Evolutionary conservation across 2,797 vertebrate species (phyloP).

Genomic region (Tragopan temminckii): DNA sequence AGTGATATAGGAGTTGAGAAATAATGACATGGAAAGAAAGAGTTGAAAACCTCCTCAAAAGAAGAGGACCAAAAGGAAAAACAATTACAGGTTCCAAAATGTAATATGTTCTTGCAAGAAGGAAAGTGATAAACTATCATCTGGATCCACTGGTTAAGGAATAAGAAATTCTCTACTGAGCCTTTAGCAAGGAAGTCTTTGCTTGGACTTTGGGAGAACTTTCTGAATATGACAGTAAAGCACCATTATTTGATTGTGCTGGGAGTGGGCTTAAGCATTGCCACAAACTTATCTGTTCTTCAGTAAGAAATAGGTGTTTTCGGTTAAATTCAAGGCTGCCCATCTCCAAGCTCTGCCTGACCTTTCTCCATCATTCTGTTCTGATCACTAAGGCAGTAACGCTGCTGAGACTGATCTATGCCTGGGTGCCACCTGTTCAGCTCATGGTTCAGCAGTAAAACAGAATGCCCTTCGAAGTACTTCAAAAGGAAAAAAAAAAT

Average conservation of each 20-base stretch:
- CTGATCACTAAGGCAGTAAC: neutral
- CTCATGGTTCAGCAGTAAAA: neutral
- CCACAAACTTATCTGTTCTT: neutral
- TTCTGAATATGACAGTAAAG: neutral
- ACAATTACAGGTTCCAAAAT: neutral
- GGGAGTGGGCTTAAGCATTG: neutral
- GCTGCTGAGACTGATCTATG: neutral
- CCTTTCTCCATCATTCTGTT: neutral
- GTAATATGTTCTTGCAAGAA: neutral
- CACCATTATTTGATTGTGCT: neutral
- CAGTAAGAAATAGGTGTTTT: slow-evolving; percentile 28
- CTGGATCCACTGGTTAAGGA: neutral
- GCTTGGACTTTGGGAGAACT: neutral
- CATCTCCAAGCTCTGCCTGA: neutral
- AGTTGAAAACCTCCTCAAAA: neutral
- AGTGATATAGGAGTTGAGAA: neutral
- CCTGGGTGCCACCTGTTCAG: neutral
- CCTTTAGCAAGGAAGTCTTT: neutral
- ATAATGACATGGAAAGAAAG: neutral
- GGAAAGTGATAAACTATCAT: neutral
- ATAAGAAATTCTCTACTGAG: neutral
- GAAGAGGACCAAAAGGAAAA: neutral
- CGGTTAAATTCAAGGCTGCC: neutral
- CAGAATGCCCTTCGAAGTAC: slow-evolving; percentile 60
- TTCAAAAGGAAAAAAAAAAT: neutral